Evolutionary conservation across 2,888 invertebrate genomes (phyloP).

Genomic region (Pristionchus arcanus): DNA sequence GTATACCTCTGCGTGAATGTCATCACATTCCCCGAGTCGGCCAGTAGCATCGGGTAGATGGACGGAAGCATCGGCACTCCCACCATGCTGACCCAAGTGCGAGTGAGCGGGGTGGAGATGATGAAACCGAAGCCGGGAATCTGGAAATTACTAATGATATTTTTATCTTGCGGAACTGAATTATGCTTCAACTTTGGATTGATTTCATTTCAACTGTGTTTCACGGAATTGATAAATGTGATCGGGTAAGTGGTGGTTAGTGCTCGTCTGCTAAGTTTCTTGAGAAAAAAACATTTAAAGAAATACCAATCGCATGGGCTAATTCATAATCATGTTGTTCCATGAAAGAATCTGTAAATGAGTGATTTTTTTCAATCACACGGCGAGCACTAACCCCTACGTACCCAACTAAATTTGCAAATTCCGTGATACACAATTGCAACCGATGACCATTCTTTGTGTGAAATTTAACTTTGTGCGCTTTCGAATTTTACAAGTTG

Average conservation of each 20-base stretch:
- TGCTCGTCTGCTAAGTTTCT: no score
- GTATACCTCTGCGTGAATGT: not conserved
- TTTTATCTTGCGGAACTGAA: not conserved
- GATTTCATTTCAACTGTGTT: no score
- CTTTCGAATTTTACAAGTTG: not conserved
- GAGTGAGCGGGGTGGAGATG: not conserved
- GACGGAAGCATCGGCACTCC: slow-evolving; percentile 34
- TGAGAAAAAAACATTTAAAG: no score
- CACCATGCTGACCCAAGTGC: not conserved
- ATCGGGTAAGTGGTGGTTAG: no score
- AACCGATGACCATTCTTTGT: not conserved
- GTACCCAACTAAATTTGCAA: not conserved
- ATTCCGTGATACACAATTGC: not conserved
- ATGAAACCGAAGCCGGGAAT: slow-evolving; percentile 14
- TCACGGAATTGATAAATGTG: no score
- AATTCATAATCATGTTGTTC: no score
- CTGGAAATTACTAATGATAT: not conserved
- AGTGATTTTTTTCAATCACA: no score
- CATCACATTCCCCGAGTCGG: slow-evolving; percentile 1
- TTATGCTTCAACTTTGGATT: no score
- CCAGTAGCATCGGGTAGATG: not conserved
- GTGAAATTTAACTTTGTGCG: not conserved
- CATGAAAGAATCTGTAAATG: no score
- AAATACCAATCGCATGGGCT: no score
- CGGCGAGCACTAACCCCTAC: no score